These are phyloP conservation scores for Phalacrocorax brasilianus DNA, from an alignment of 2,113 vertebrate genomes.

Conservation along the genomic window DNA sequence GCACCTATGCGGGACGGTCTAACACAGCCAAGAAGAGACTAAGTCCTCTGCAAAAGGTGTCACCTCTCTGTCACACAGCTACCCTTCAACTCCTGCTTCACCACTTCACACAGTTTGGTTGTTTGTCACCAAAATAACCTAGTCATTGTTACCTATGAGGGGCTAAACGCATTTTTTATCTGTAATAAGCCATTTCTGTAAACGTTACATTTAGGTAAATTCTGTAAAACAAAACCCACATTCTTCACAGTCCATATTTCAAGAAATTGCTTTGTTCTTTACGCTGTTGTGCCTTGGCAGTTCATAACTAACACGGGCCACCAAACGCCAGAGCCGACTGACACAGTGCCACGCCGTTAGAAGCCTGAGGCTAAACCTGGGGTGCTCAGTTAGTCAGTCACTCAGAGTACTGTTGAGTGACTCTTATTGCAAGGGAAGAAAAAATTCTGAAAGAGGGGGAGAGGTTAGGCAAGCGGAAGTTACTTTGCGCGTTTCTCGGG, in stretches of 20 bases:
- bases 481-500: fast-evolving
- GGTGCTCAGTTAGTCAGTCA: neutral
- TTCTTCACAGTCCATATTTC: fast-evolving
- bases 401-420: neutral
- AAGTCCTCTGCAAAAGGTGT: neutral
- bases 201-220: fast-evolving
- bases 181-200: neutral
- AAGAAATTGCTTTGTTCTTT: neutral
- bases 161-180: neutral
- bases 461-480: too few relatives aligned
- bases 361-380: neutral
- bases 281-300: too few relatives aligned
- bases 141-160: neutral
- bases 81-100: neutral
- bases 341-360: neutral
- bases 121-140: neutral
- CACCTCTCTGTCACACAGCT: neutral
- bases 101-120: fast-evolving
- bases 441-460: neutral
- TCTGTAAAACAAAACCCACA: neutral
- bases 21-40: neutral
- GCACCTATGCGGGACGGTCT: fast-evolving
- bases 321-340: neutral
- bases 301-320: neutral
- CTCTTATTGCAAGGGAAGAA: too few relatives aligned